Conservation (phyloP, 2,113 vertebrate species). For the Marmota flaviventris region DNA sequence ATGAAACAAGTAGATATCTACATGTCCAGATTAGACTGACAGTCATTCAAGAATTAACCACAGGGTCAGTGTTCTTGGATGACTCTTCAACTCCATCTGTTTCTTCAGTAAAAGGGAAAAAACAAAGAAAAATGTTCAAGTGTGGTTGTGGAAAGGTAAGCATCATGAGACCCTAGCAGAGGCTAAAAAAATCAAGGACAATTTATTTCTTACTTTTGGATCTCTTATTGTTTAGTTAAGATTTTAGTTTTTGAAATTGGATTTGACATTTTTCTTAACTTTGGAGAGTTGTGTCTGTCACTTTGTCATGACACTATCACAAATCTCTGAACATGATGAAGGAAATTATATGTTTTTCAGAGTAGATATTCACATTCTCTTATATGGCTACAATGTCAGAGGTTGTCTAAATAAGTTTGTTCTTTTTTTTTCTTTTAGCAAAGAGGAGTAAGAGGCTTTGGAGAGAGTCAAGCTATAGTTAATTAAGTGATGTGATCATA, state of each 20-base stretch:
- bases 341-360: not conserved
- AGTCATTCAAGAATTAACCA: not conserved
- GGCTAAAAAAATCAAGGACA: not conserved
- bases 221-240: not conserved
- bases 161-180: not conserved
- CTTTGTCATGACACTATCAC: not conserved
- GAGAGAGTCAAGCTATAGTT: not conserved
- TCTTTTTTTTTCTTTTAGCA: not conserved
- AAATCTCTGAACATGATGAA: conserved; percentile 13
- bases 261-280: conserved; percentile 4
- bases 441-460: not conserved
- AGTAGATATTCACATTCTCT: not conserved
- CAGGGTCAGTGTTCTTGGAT: not conserved
- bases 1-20: conserved; percentile 1
- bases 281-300: not conserved
- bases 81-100: not conserved
- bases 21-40: not conserved
- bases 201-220: not conserved
- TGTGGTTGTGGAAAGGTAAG: not conserved
- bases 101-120: conserved; percentile 16
- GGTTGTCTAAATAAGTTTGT: not conserved
- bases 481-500: conserved; percentile 16
- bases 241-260: conserved; percentile 30
- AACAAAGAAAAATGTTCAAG: not conserved
- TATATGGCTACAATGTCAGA: not conserved